Base-by-base conservation (phyloP, 2,113 vertebrate genomes). In the Callithrix jacchus region DNA sequence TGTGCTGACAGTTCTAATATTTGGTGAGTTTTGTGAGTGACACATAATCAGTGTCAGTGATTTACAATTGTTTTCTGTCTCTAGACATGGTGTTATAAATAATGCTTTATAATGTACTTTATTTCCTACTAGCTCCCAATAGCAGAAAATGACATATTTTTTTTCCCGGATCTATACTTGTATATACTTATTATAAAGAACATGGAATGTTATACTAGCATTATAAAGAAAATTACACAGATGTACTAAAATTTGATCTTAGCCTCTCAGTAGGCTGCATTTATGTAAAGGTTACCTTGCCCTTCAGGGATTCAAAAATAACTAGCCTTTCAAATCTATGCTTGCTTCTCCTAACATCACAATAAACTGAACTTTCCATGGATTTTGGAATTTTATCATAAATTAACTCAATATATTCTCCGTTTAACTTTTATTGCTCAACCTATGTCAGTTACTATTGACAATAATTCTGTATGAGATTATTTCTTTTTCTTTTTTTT, bases 301-400 rank as follows among this genome's bases (percentile, higher is more conserved):
- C 91, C 91, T 97, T 96, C 81, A 96, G 64, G 64, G 92, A 96
- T 96, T 96, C 40, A 79, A 94, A 96, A 95, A 86, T 91, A 94
- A 87, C 90, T 93, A 70, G 76, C 61, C 47, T 95, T 95, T 95
- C 25, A 93, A 97, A n/a, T 21, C 58, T 70, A 68, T 74, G 6
- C 64, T 89, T 95, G 21, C 42, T 83, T 95, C 88, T 64, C 11
- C 37, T 91, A 96, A 91, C 18, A 90, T 85, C 49, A 89, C 64
- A 93, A 96, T 97, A 95, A 97, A 96, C 58, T 45, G 95, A 85
- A 86, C 27, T 17, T 94, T 95, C 40, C 91, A 94, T 42, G 61
- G 76, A 95, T 25, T 91, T 87, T 94, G 49, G 32, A 32, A 93
- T 84, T 96, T 71, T 89, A 52, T 42, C 61, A 94, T 77, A 83